A percentile compares a stretch with the other conserved stretches of the same genome.
These are phyloP conservation scores for Baryphthengus martii DNA, from an alignment of 2,113 vertebrate species.

Conservation along the genomic window DNA sequence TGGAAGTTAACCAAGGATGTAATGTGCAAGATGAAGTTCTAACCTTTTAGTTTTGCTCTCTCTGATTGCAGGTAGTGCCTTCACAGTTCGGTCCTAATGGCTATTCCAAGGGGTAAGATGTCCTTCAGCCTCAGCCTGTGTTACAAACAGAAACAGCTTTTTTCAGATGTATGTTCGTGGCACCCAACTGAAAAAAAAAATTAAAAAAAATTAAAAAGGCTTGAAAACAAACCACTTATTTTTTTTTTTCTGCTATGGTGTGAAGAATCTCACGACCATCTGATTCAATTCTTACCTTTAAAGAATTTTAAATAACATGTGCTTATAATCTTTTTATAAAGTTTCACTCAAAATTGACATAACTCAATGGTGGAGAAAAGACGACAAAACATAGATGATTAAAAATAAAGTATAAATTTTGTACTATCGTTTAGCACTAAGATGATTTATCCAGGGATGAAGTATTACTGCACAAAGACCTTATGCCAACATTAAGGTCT, in stretches of 20 bases:
- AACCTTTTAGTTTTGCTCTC: neutral
- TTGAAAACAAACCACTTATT: slow-evolving; percentile 13
- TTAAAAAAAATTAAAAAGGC: slow-evolving; percentile 42
- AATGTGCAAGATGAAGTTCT: neutral
- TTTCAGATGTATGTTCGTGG: slow-evolving; percentile 46
- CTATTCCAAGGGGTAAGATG: slow-evolving; percentile 34
- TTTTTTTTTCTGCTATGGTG: slow-evolving; percentile 21
- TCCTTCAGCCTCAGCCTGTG: slow-evolving; percentile 5
- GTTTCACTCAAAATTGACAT: neutral
- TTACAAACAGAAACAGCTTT: neutral
- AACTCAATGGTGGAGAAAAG: neutral
- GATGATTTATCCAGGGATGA: neutral
- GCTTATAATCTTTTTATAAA: neutral
- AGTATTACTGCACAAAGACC: neutral
- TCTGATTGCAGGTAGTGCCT: neutral
- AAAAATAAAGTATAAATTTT: neutral
- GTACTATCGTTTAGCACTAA: neutral
- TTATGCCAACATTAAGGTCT: neutral
- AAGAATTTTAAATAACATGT: slow-evolving; percentile 13
- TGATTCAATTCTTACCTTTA: neutral
- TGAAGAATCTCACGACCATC: neutral
- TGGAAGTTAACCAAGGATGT: neutral
- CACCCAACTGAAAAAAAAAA: neutral
- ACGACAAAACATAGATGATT: neutral
- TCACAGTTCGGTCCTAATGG: slow-evolving; percentile 11